These are phyloP conservation scores for Ennomos erosarius DNA, from an alignment of 2,888 invertebrate species.

Conservation along the genomic window DNA sequence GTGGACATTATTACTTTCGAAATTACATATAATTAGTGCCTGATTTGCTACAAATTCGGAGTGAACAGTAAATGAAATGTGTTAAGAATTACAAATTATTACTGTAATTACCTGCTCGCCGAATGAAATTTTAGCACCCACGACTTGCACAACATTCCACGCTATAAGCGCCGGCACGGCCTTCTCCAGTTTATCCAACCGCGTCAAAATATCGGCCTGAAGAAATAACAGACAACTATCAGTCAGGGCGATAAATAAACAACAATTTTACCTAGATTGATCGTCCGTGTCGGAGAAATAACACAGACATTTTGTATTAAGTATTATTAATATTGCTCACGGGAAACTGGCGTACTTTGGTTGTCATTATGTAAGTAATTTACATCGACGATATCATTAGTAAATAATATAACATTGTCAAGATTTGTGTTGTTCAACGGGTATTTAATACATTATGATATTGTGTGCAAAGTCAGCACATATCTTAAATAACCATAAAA, in stretches of 20 bases:
- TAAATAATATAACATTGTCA: too few relatives aligned
- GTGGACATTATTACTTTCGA: too few relatives aligned
- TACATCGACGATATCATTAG: too few relatives aligned
- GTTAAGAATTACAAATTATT: slow-evolving; percentile 3
- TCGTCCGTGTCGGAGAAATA: slow-evolving; percentile 7
- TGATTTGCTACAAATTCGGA: too few relatives aligned
- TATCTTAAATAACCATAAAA: too few relatives aligned
- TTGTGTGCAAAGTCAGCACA: too few relatives aligned
- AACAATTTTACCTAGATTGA: slow-evolving; percentile 5
- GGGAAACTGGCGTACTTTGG: too few relatives aligned
- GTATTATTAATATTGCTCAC: too few relatives aligned
- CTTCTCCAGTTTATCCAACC: slow-evolving; percentile 85
- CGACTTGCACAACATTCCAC: slow-evolving; percentile 83
- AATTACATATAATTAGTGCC: not conserved
- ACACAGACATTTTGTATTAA: too few relatives aligned
- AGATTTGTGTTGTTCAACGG: too few relatives aligned
- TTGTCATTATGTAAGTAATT: too few relatives aligned
- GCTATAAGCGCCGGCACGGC: slow-evolving; percentile 87
- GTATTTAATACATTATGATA: too few relatives aligned
- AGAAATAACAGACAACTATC: slow-evolving; percentile 46
- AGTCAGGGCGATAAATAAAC: slow-evolving; percentile 1
- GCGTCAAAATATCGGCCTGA: slow-evolving; percentile 83
- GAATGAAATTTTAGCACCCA: slow-evolving; percentile 59
- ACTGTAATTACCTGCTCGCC: slow-evolving; percentile 57
- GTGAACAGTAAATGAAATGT: slow-evolving; percentile 3